phyloP scores from a whole-genome alignment of 2,888 invertebrate species.

The Caenorhabditis plicata region DNA sequence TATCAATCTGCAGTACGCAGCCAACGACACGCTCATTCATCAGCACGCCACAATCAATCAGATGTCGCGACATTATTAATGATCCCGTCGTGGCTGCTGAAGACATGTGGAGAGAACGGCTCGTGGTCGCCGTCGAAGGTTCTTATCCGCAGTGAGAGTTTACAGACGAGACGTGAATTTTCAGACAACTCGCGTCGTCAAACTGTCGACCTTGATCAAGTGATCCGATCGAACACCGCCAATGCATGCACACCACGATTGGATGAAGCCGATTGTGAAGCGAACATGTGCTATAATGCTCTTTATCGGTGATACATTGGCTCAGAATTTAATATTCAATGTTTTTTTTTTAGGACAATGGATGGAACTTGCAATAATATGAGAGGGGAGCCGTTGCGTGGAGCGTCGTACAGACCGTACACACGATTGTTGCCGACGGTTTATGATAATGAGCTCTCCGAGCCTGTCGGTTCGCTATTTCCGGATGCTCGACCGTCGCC shows the following conservation, averaged over 20 bases:
- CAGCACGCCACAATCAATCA: conserved; percentile 10
- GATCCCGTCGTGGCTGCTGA: conserved; percentile 59
- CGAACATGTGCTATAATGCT: conserved; percentile 60
- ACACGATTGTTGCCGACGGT: conserved; percentile 50
- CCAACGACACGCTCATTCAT: conserved; percentile 24
- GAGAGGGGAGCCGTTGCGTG: conserved; percentile 83
- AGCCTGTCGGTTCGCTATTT: conserved; percentile 52
- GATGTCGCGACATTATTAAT: conserved; percentile 55
- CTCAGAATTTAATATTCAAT: no score
- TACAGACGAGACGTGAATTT: background rate
- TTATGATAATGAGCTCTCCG: conserved; percentile 60
- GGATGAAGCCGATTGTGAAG: conserved; percentile 62
- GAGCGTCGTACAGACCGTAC: conserved; percentile 80
- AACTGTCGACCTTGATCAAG: conserved; percentile 48
- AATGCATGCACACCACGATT: conserved; percentile 63
- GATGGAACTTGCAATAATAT: conserved; percentile 93
- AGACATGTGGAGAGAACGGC: conserved; percentile 54
- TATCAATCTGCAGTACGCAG: conserved; percentile 20
- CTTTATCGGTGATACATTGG: no score
- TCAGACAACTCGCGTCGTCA: conserved; percentile 45
- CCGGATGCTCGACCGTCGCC: conserved; percentile 53
- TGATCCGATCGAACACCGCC: conserved; percentile 60
- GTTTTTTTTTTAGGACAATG: no score
- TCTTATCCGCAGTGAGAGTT: background rate
- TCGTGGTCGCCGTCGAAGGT: conserved; percentile 56